Evolutionary conservation across 2,888 invertebrate genomes (phyloP), one percentile per base, ranked within the genome.

Genomic region (Dynastes tityus): DNA sequence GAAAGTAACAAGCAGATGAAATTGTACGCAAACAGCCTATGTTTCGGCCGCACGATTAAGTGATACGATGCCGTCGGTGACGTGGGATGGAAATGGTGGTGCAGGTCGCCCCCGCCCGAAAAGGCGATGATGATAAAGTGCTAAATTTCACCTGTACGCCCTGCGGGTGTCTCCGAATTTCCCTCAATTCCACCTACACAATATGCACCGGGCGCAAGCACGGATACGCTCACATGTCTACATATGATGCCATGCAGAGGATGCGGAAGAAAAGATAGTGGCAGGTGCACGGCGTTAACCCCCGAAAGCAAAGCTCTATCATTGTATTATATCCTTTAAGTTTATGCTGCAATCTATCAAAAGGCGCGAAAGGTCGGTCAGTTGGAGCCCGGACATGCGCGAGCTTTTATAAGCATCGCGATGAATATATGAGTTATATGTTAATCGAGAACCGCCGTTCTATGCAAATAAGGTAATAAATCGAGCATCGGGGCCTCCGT

Each of bases 91-190:
- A 29, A 63, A 29, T 32, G 29, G 13, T 13, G 29, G 22, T 27
- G 9, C 27, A 22, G 11, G 11, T 58, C 55, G 63, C 11, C 29
- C 32, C 8, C 63, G 29, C 22, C 55, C 55, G 61, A 61, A 61
- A 53, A 58, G 4, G 64, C 11, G 29, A 73, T 58, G 37, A 73
- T 73, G 73, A 73, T 73, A 73, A 73, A 73, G 58, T 58, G 73
- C 40, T 22, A 22, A 53, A n/a, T 49, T 76, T 67, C 67, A 76
- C 58, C 65, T 76, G 55, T 76, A 76, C 76, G 53, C 68, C 65
- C 68, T 58, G 55, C 65, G 68, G 80, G 40, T 58, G 63, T 77
- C 40, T 61, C 78, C 76, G 75, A 78, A 78, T 76, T 79, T 73
- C 32, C 32, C 5, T 5, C 32, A 5, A 37, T 37, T 37, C 78